Conservation (phyloP, 2,113 vertebrate species). For the Tychaedon coryphoeus region DNA sequence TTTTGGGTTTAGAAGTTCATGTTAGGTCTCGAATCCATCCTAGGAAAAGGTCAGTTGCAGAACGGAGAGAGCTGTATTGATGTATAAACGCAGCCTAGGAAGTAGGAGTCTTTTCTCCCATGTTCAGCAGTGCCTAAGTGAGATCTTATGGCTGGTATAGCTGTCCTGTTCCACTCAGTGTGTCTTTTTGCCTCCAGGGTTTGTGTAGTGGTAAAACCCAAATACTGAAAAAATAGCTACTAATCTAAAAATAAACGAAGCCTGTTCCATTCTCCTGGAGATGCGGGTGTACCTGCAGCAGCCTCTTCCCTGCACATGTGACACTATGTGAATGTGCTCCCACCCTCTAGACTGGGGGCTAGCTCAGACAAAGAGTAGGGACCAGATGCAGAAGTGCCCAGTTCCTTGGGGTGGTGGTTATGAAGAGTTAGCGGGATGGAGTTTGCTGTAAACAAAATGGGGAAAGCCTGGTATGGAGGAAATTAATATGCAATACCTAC, state of each 20-base stretch:
- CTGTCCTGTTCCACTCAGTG: not conserved
- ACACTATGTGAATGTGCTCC: not conserved
- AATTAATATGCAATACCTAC: not conserved
- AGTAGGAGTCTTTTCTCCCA: not conserved
- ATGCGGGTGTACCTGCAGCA: not conserved
- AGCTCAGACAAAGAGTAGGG: not conserved
- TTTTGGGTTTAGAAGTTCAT: not conserved
- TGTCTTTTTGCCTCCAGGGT: not conserved
- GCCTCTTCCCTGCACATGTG: not conserved
- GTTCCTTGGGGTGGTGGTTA: not conserved
- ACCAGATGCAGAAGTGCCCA: fast-evolving
- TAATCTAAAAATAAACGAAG: not conserved
- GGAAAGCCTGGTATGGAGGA: not conserved
- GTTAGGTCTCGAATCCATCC: not conserved
- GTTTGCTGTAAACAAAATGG: not conserved
- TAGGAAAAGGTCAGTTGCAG: not conserved
- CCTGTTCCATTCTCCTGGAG: not conserved
- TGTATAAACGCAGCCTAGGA: not conserved
- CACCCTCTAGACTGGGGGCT: not conserved
- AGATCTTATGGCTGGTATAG: not conserved
- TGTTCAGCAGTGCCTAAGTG: not conserved
- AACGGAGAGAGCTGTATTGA: not conserved
- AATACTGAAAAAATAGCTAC: not conserved
- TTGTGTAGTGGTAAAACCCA: not conserved
- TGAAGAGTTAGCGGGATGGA: not conserved